Conservation (phyloP, 2,113 vertebrate genomes). For the Prochilodus magdalenae region DNA sequence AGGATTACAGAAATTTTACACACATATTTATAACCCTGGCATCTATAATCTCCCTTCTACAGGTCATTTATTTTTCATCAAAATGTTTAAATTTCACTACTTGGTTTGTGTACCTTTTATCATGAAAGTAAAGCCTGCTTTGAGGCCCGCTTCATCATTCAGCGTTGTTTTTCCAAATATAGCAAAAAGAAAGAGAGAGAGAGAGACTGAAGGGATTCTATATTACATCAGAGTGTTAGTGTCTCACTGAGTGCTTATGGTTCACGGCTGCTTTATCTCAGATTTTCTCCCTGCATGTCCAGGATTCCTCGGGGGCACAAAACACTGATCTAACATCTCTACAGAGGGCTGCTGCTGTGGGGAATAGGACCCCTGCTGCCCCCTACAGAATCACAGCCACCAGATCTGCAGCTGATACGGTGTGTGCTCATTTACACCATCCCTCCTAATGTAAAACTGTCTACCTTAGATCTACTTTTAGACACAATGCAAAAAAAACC, state of each 20-base stretch:
- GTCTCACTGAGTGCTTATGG: not conserved
- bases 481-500: not conserved
- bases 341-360: not conserved
- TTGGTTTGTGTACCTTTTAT: not conserved
- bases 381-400: constrained; percentile 36
- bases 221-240: not conserved
- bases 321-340: constrained; percentile 13
- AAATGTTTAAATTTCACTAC: not conserved
- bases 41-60: not conserved
- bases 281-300: not conserved
- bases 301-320: not conserved
- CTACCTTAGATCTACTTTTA: not conserved
- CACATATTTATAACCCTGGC: not conserved
- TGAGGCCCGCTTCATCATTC: not conserved
- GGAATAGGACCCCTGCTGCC: constrained; percentile 38
- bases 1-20: not conserved
- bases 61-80: not conserved
- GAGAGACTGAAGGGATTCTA: not conserved
- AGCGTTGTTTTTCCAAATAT: not conserved
- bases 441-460: not conserved
- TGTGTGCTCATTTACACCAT: not conserved
- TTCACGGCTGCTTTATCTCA: constrained; percentile 5
- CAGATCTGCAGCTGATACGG: constrained; percentile 15
- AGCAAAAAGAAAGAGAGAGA: not conserved
- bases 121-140: not conserved